Conservation (phyloP, 64 coral and sea anemone genomes). For the Orbicella faveolata region DNA sequence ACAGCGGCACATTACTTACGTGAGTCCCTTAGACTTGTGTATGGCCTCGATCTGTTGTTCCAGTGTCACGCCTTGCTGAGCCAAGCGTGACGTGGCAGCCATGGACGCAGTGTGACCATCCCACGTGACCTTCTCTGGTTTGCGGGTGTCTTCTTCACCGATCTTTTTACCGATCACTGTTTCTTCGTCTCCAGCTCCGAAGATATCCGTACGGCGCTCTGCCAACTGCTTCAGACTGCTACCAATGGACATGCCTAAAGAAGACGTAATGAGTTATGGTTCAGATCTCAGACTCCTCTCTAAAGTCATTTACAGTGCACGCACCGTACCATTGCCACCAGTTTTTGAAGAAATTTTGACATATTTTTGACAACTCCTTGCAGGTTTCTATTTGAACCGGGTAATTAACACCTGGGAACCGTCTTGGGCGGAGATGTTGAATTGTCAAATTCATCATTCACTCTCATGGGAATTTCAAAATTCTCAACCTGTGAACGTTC, state of each 20-base stretch:
- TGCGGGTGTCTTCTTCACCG: constrained; percentile 88
- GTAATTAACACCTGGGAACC: too few relatives aligned
- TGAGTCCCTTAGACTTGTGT: constrained; percentile 94
- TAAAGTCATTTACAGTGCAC: too few relatives aligned
- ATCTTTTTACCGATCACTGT: constrained; percentile 97
- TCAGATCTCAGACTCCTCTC: too few relatives aligned
- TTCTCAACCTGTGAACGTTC: too few relatives aligned
- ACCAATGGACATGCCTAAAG: constrained; percentile 84
- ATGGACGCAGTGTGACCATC: constrained; percentile 98
- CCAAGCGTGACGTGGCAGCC: constrained; percentile 89
- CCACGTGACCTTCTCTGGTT: constrained; percentile 99
- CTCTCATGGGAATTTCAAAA: too few relatives aligned
- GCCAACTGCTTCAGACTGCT: constrained; percentile 97
- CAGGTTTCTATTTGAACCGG: too few relatives aligned
- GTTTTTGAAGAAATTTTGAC: too few relatives aligned
- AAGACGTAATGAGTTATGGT: not conserved
- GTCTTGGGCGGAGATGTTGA: too few relatives aligned
- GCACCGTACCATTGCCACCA: too few relatives aligned
- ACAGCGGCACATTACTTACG: constrained; percentile 46
- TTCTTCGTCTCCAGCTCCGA: constrained; percentile 97
- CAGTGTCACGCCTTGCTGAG: constrained; percentile 85
- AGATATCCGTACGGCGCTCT: constrained; percentile 97
- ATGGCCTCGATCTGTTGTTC: constrained; percentile 98
- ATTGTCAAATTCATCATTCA: too few relatives aligned
- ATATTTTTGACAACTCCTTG: too few relatives aligned